Evolutionary conservation across 1,140 invertebrate genomes (phyloP), one percentile per base, ranked within the genome.

Genomic region (Drosophila kohkoa): DNA sequence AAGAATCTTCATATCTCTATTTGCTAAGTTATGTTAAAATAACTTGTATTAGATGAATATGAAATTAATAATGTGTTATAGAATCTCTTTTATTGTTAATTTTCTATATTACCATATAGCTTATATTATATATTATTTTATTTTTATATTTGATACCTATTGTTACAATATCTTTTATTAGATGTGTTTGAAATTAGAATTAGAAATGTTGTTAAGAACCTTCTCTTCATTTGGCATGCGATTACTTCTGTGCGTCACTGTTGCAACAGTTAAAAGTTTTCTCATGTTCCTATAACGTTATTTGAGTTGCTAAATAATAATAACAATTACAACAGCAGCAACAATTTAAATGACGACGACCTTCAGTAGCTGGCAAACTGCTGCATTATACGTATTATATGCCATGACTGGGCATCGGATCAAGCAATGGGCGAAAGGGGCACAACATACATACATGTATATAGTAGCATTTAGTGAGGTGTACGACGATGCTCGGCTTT

Each of bases 241-340:
- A 5, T 35, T 1, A 63, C 48, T 63, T 51, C 13, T 63, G 32
- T 10, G 10, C 25, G 10, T 6, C 32, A 63, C 60, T 63, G 60
- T 63, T 51, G 48, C 46, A 10, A 7, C 28, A 62, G 38, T 65
- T 64, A 41, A 52, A 52, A 43, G 49, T 25, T 60, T 60, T 7
- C 43, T 60, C 25, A 48, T 46, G 43, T 60, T 48, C 58, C 52
- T 52, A 15, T 20, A n/a, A n/a, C 15, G 51, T 57, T 57, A 57
- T 46, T 67, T 49, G 43, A 68, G 45, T 20, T 11, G 30, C 32
- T 3, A 62, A 69, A 41, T 46, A 63, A 46, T 54, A 60, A 46
- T 32, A 60, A 48, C 28, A 64, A 54, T 65, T 48, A 64, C 41
- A 20, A 71, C 16, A 15, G 11, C 30, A 48, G 13, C 43, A 28